These are phyloP conservation scores for Drosophila kikkawai DNA, from an alignment of 1,140 invertebrate species.

Conservation along the genomic window DNA sequence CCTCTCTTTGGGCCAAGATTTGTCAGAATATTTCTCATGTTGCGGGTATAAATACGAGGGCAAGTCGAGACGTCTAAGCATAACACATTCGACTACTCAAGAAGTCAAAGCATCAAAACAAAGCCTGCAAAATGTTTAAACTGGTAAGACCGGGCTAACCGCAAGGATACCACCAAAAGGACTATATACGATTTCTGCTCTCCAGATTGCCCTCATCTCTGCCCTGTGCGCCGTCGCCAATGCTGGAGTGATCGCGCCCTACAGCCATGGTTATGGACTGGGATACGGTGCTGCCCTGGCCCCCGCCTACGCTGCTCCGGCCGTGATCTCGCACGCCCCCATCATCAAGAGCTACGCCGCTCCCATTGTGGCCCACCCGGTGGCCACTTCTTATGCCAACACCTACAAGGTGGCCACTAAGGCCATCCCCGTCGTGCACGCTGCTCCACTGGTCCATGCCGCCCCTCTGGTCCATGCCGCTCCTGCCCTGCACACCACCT, in stretches of 20 bases:
- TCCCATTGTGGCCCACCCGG: slow-evolving; percentile 80
- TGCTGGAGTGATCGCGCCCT: slow-evolving; percentile 75
- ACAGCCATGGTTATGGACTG: slow-evolving; percentile 69
- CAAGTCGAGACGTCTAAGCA: slow-evolving; percentile 54
- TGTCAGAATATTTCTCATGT: slow-evolving; percentile 79
- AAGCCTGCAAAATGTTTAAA: slow-evolving; percentile 81
- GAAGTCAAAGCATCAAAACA: slow-evolving; percentile 48
- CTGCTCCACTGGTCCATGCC: slow-evolving; percentile 75
- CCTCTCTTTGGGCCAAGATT: slow-evolving; percentile 38
- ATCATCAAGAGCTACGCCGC: slow-evolving; percentile 80
- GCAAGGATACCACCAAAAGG: slow-evolving; percentile 16
- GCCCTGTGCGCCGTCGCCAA: slow-evolving; percentile 81
- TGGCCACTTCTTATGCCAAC: slow-evolving; percentile 87
- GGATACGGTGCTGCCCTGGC: slow-evolving; percentile 54
- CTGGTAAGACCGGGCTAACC: slow-evolving; percentile 69
- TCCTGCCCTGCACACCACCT: slow-evolving; percentile 74
- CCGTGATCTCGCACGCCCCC: slow-evolving; percentile 75
- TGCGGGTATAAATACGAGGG: slow-evolving; percentile 81
- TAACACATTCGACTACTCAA: slow-evolving; percentile 75
- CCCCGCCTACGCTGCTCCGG: slow-evolving; percentile 61
- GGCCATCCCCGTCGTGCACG: slow-evolving; percentile 76
- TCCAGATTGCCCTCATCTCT: slow-evolving; percentile 72
- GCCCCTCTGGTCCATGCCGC: slow-evolving; percentile 75
- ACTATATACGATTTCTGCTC: background rate
- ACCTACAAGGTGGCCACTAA: slow-evolving; percentile 86